These are phyloP conservation scores for Balaenoptera acutorostrata DNA, from an alignment of 2,113 vertebrate species.

Conservation along the genomic window DNA sequence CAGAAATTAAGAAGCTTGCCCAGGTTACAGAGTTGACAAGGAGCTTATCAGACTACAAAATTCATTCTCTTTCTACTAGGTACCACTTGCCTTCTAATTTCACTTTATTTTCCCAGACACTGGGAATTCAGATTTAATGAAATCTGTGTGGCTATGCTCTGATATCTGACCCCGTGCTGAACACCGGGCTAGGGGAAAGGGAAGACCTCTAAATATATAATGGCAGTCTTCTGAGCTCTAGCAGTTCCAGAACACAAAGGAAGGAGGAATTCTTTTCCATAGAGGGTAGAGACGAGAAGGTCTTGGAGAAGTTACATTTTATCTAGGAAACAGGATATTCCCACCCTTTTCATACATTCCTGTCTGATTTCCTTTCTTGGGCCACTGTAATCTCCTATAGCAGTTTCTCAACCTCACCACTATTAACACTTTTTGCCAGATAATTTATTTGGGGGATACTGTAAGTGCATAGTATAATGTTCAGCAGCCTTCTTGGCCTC, in stretches of 20 bases:
- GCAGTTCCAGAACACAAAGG: background rate
- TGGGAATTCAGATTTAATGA: background rate
- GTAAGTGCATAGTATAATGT: background rate
- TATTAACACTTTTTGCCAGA: background rate
- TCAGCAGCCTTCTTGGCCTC: background rate
- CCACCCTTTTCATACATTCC: background rate
- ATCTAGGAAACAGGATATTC: background rate
- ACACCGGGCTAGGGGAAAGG: background rate
- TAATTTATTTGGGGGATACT: background rate
- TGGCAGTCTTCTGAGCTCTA: background rate
- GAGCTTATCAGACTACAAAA: background rate
- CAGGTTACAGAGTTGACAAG: background rate
- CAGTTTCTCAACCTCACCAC: background rate
- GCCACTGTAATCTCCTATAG: background rate
- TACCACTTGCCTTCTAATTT: background rate
- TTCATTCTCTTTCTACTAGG: background rate
- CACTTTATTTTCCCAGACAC: background rate
- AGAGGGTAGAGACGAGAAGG: background rate
- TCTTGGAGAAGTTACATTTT: background rate
- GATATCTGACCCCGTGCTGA: background rate
- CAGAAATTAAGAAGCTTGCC: background rate
- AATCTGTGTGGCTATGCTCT: background rate
- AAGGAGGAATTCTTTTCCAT: background rate
- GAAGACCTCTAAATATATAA: background rate
- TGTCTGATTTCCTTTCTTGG: background rate